Conservation (phyloP, 1,140 invertebrate species). For the Carposina sasakii region DNA sequence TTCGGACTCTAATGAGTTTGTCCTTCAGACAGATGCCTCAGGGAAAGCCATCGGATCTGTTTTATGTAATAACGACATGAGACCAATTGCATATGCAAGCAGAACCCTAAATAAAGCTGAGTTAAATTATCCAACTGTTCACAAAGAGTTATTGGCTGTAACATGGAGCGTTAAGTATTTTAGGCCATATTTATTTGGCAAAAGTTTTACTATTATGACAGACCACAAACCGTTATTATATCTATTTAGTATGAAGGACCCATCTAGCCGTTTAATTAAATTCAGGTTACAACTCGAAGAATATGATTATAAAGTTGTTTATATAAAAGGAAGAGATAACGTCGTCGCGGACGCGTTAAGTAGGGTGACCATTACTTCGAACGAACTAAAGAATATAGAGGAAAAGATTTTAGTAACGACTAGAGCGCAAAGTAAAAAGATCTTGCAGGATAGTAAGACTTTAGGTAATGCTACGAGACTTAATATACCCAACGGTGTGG, state of each 20-base stretch:
- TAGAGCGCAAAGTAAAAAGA: neutral
- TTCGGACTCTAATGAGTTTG: neutral
- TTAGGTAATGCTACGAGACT: neutral
- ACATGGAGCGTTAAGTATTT: too few species aligned
- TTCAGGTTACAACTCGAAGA: neutral
- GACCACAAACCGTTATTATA: conserved; percentile 1
- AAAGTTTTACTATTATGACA: neutral
- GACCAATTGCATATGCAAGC: neutral
- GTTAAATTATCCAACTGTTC: neutral
- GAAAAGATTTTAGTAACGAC: neutral
- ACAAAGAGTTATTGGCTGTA: neutral
- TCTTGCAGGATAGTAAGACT: neutral
- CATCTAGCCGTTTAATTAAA: neutral
- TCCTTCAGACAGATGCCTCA: neutral
- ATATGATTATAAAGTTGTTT: neutral
- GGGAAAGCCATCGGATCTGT: neutral
- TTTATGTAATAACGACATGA: neutral
- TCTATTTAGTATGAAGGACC: neutral
- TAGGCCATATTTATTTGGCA: neutral
- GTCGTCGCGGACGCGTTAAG: neutral
- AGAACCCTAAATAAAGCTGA: conserved; percentile 3
- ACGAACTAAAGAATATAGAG: neutral
- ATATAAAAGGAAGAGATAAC: neutral
- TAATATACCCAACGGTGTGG: neutral
- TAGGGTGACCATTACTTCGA: neutral